A percentile compares a stretch with the other conserved stretches of the same genome.
Conservation (phyloP, 2,113 vertebrate species). For the Triplophysa tibetana region DNA sequence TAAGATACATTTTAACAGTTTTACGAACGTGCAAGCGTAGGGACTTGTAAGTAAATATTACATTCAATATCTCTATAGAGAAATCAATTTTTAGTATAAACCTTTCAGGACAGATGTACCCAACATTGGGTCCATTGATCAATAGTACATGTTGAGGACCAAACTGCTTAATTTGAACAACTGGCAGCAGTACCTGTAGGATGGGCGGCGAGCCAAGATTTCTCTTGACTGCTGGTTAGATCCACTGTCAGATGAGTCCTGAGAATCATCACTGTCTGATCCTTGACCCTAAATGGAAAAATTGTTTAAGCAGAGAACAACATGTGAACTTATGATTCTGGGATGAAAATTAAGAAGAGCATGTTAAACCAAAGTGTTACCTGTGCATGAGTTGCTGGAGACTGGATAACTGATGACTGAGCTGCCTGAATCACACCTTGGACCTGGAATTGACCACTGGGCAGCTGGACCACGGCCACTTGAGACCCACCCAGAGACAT, state of each 20-base stretch:
- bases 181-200: slow-evolving; percentile 83
- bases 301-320: not conserved
- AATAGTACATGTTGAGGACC: too few relatives aligned
- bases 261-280: slow-evolving; percentile 95
- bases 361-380: slow-evolving; percentile 66
- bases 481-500: slow-evolving; percentile 89
- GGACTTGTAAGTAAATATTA: too few relatives aligned
- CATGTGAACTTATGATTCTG: not conserved
- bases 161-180: too few relatives aligned
- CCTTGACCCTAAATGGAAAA: slow-evolving; percentile 28
- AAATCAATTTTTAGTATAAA: too few relatives aligned
- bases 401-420: slow-evolving; percentile 97
- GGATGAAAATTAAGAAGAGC: not conserved
- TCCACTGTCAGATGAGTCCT: slow-evolving; percentile 97
- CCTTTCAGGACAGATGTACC: too few relatives aligned
- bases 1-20: too few relatives aligned
- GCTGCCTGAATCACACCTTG: slow-evolving; percentile 99
- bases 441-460: slow-evolving; percentile 96
- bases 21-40: not conserved
- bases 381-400: slow-evolving; percentile 95
- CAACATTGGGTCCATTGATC: too few relatives aligned
- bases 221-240: slow-evolving; percentile 96
- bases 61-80: too few relatives aligned
- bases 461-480: slow-evolving; percentile 93
- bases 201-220: slow-evolving; percentile 94